Percentiles rank a stretch among this genome's conserved stretches.
phyloP scores from a whole-genome alignment of 2,113 vertebrate species.

The Vombatus ursinus region DNA sequence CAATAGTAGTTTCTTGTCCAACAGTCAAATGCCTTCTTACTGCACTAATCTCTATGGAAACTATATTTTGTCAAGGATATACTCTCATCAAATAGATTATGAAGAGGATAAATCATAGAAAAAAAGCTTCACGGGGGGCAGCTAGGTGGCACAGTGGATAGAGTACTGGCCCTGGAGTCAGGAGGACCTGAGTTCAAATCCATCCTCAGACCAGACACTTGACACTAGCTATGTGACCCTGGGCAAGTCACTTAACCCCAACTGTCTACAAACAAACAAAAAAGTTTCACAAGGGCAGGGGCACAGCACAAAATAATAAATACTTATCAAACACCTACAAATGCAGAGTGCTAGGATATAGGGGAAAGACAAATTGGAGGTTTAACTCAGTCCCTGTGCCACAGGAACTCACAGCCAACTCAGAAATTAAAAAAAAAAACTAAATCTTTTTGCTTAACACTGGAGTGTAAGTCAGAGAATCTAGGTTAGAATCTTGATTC shows the following conservation, averaged over 20 bases:
- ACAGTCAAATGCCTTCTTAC: background rate
- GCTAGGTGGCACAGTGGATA: no score
- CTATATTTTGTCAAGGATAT: background rate
- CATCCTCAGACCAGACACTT: no score
- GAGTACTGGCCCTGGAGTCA: no score
- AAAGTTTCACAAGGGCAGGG: no score
- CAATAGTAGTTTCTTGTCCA: slow-evolving; percentile 5
- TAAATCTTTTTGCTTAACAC: background rate
- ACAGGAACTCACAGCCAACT: background rate
- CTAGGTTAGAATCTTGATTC: background rate
- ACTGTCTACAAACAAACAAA: no score
- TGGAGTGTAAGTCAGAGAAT: background rate
- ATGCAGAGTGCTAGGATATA: background rate
- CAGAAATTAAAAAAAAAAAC: background rate
- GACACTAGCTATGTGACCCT: no score
- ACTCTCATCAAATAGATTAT: background rate
- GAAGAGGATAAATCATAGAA: background rate
- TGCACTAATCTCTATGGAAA: background rate
- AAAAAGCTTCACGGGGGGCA: no score
- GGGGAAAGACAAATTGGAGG: background rate
- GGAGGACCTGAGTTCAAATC: no score
- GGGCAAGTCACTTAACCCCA: no score
- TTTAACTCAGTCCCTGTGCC: background rate
- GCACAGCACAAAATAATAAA: background rate
- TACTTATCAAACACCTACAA: background rate